phyloP scores from a whole-genome alignment of 2,888 invertebrate genomes.

The Gastrophysa polygoni region DNA sequence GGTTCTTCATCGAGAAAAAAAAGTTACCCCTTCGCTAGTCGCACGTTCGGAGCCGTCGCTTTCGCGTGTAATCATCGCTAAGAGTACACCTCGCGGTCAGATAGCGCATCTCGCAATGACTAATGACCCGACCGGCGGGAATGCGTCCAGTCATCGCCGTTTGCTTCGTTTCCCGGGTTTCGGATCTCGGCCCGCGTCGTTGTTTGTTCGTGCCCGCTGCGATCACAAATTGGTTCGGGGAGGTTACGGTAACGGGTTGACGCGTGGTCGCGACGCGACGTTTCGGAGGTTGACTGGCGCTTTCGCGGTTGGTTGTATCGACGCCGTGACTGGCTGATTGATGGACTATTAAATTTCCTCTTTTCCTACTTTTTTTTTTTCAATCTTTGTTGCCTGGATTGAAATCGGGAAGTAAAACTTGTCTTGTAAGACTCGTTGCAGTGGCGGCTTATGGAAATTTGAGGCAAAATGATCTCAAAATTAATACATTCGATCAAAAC shows the following conservation, averaged over 20 bases:
- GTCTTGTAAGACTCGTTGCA: too few relatives aligned
- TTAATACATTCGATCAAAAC: too few relatives aligned
- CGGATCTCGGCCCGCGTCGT: constrained; percentile 56
- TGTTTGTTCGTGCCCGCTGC: constrained; percentile 68
- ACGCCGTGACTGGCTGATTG: too few relatives aligned
- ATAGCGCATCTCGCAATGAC: constrained; percentile 57
- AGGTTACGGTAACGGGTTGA: background rate
- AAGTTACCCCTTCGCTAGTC: background rate
- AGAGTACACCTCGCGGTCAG: constrained; percentile 57
- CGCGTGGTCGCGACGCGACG: background rate
- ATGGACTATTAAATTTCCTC: too few relatives aligned
- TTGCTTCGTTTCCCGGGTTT: constrained; percentile 48
- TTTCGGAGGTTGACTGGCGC: background rate
- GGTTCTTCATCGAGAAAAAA: background rate
- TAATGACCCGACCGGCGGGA: constrained; percentile 58
- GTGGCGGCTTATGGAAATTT: too few relatives aligned
- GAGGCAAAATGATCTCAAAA: too few relatives aligned
- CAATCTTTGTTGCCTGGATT: too few relatives aligned
- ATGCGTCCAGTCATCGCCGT: constrained; percentile 68
- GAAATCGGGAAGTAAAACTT: too few relatives aligned
- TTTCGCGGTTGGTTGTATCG: too few relatives aligned
- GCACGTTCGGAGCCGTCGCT: background rate
- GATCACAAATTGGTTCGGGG: constrained; percentile 69
- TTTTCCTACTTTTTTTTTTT: too few relatives aligned
- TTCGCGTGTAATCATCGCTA: constrained; percentile 54